These are phyloP conservation scores for Thomomys bottae DNA, from an alignment of 2,113 vertebrate species.

Conservation along the genomic window DNA sequence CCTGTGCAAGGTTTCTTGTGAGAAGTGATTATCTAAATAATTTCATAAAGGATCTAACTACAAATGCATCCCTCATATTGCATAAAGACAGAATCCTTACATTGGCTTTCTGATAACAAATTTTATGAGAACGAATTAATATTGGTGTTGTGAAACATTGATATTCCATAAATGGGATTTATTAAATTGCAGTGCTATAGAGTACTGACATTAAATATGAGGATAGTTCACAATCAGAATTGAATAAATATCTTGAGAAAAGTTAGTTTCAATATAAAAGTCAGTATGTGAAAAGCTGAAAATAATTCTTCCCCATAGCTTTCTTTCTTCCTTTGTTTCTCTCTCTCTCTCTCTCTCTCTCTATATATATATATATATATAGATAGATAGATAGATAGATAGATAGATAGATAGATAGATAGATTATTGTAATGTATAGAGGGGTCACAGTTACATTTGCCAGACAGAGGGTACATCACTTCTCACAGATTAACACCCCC, in stretches of 20 bases:
- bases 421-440: too few species aligned
- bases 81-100: slow-evolving; percentile 10
- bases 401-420: too few species aligned
- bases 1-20: not conserved
- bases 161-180: not conserved
- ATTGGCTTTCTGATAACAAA: not conserved
- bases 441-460: too few species aligned
- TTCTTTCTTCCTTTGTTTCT: too few species aligned
- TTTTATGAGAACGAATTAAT: not conserved
- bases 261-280: not conserved
- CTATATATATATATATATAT: too few species aligned
- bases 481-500: too few species aligned
- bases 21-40: not conserved
- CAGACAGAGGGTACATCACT: too few species aligned
- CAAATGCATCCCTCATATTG: not conserved
- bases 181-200: not conserved
- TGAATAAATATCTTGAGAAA: slow-evolving; percentile 12
- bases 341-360: too few species aligned
- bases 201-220: not conserved
- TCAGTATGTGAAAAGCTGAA: not conserved
- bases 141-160: not conserved
- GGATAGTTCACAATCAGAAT: not conserved
- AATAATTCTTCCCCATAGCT: not conserved
- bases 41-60: slow-evolving; percentile 14
- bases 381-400: too few species aligned